Evolutionary conservation across 2,113 vertebrate genomes (phyloP).

Genomic region (Scalopus aquaticus): DNA sequence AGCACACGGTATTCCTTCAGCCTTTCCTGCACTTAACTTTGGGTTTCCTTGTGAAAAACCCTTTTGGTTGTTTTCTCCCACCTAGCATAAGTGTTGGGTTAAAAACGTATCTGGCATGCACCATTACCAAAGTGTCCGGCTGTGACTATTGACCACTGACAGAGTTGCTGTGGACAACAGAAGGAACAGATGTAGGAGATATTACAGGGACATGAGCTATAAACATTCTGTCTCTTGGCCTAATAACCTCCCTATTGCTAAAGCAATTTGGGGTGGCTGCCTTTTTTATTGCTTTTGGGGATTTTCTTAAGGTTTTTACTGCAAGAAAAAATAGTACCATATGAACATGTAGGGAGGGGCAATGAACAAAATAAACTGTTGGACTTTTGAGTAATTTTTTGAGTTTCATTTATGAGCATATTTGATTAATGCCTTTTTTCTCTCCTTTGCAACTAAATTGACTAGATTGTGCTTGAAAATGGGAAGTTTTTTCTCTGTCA

Average conservation of each 20-base stretch:
- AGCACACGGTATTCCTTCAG: constrained; percentile 68
- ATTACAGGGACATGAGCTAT: neutral
- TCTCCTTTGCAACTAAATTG: neutral
- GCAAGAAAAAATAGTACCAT: neutral
- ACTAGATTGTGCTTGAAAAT: neutral
- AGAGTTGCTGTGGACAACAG: neutral
- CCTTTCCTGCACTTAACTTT: constrained; percentile 72
- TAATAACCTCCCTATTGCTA: neutral
- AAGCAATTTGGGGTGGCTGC: neutral
- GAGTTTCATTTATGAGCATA: neutral
- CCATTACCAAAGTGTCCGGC: neutral
- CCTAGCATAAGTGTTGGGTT: constrained; percentile 22
- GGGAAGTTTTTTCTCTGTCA: neutral
- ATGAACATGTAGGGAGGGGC: neutral
- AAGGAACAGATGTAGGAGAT: neutral
- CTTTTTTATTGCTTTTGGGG: neutral
- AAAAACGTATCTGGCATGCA: neutral
- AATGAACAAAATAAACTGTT: neutral
- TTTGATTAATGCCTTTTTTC: neutral
- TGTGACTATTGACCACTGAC: neutral
- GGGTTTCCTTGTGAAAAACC: constrained; percentile 64
- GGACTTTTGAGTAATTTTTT: neutral
- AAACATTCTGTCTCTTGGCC: neutral
- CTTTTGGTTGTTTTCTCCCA: constrained; percentile 71
- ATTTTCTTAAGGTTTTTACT: constrained; percentile 20